phyloP scores from a whole-genome alignment of 2,113 vertebrate genomes.

The Scalopus aquaticus region DNA sequence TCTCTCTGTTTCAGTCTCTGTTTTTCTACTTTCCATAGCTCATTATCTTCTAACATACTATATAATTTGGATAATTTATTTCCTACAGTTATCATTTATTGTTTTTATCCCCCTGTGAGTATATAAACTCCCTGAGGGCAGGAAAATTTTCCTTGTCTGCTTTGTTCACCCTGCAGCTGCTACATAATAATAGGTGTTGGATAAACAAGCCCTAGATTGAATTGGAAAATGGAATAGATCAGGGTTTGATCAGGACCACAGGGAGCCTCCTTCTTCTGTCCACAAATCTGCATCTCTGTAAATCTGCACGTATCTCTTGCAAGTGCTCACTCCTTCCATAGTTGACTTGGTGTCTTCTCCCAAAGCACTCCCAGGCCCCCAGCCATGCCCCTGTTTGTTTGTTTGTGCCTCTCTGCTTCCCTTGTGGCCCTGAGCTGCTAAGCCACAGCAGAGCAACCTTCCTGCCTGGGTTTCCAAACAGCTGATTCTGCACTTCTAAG shows the following conservation, averaged over 20 bases:
- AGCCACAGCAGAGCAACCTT: neutral
- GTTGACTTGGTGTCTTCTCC: neutral
- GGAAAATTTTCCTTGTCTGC: neutral
- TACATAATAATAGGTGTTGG: neutral
- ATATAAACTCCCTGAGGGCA: neutral
- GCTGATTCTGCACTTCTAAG: conserved; percentile 42
- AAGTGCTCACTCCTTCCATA: rapidly evolving
- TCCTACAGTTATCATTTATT: neutral
- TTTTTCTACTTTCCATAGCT: neutral
- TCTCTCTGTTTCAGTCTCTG: neutral
- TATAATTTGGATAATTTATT: neutral
- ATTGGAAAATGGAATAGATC: neutral
- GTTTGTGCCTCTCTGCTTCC: neutral
- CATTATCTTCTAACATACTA: neutral
- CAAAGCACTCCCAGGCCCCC: neutral
- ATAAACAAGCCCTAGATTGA: neutral
- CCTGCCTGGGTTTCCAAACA: neutral
- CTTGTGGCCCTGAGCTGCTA: neutral
- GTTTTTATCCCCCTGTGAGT: neutral
- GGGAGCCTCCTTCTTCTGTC: neutral
- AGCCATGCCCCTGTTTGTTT: neutral
- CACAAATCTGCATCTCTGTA: neutral
- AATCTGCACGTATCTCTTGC: neutral
- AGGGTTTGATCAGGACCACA: neutral
- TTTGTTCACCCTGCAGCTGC: neutral